Percentiles rank a stretch among this genome's conserved stretches.
phyloP scores from a whole-genome alignment of 2,797 vertebrate genomes.

The Channallabes apus region DNA sequence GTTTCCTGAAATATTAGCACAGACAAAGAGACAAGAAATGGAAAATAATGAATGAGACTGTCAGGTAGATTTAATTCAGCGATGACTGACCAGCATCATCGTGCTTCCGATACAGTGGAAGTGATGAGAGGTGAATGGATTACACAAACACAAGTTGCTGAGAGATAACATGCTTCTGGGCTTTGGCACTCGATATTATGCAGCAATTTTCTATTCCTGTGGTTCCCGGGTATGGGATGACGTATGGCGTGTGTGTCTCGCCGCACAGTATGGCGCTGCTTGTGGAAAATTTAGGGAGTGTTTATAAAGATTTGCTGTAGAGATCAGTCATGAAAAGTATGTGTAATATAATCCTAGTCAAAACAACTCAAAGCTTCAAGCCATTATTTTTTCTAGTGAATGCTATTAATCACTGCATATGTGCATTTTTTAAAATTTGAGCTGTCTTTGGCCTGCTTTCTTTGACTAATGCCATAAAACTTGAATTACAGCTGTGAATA shows the following conservation, averaged over 20 bases:
- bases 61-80: slow-evolving; percentile 1
- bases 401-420: slow-evolving; percentile 48
- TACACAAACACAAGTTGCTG: slow-evolving; percentile 46
- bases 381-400: slow-evolving; percentile 52
- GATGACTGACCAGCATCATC: slow-evolving; percentile 11
- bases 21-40: neutral
- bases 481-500: slow-evolving; percentile 50
- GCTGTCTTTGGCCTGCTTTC: slow-evolving; percentile 24
- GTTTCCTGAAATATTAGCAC: slow-evolving; percentile 35
- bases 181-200: slow-evolving; percentile 37
- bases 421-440: slow-evolving; percentile 3
- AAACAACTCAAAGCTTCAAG: slow-evolving; percentile 30
- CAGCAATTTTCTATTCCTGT: slow-evolving; percentile 31
- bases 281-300: slow-evolving; percentile 40
- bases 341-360: slow-evolving; percentile 48
- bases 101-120: slow-evolving; percentile 15
- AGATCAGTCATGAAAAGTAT: slow-evolving; percentile 42
- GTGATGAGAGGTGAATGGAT: slow-evolving; percentile 11
- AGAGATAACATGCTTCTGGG: slow-evolving; percentile 47
- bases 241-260: slow-evolving; percentile 31
- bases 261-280: slow-evolving; percentile 26
- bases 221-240: slow-evolving; percentile 37
- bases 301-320: slow-evolving; percentile 32
- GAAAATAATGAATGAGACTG: neutral
- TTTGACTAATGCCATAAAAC: neutral